phyloP scores from a whole-genome alignment of 2,113 vertebrate species.

The Zapornia atra region DNA sequence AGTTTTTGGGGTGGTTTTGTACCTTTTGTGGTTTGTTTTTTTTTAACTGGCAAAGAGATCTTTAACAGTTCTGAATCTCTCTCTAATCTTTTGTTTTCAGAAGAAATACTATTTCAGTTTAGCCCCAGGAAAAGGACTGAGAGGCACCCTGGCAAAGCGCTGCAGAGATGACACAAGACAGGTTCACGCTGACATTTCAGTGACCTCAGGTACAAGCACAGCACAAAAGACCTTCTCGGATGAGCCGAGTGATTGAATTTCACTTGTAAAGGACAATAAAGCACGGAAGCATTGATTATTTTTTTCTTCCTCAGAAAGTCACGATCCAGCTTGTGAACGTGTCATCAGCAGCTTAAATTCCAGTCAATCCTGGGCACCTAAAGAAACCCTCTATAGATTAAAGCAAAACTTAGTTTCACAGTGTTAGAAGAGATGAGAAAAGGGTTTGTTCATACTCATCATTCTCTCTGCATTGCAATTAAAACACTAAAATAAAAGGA shows the following conservation, averaged over 20 bases:
- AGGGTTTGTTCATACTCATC: background rate
- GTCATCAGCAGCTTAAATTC: background rate
- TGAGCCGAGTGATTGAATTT: background rate
- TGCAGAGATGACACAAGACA: background rate
- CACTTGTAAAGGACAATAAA: constrained; percentile 1
- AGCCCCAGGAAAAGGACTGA: background rate
- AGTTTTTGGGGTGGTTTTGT: background rate
- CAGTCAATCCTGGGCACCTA: background rate
- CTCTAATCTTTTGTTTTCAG: background rate
- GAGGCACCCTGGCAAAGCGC: background rate
- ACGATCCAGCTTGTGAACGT: background rate
- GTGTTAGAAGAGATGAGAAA: background rate
- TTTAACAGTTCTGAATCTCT: background rate
- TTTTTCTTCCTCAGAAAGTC: background rate
- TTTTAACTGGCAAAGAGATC: background rate
- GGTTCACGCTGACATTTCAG: background rate
- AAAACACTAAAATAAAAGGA: too few species aligned
- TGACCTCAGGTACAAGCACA: background rate
- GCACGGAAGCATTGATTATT: background rate
- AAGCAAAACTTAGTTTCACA: background rate
- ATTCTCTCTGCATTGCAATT: background rate
- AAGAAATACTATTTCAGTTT: background rate
- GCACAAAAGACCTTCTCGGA: background rate
- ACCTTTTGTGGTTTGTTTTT: background rate
- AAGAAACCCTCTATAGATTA: background rate